Evolutionary conservation across 2,888 invertebrate species (phyloP).

Genomic region (Capitulum mitella): DNA sequence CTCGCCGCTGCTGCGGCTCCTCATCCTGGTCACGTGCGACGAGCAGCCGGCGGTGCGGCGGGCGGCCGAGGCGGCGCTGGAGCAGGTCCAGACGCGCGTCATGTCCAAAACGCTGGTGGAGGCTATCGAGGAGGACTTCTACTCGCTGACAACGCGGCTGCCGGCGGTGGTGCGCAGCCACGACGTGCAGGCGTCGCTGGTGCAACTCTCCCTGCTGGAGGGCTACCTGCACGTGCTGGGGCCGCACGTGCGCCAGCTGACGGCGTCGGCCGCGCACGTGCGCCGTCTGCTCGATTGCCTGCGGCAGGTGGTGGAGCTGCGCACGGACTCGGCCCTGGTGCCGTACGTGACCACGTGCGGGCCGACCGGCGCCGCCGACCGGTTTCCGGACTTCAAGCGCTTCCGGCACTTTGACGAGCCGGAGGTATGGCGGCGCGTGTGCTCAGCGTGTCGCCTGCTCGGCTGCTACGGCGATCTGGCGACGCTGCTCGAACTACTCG

Average conservation of each 20-base stretch:
- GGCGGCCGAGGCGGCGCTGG: constrained; percentile 55
- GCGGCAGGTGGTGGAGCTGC: constrained; percentile 59
- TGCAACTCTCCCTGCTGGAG: constrained; percentile 8
- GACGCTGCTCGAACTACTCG: constrained; percentile 14
- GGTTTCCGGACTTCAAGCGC: constrained; percentile 82
- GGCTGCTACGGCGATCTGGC: constrained; percentile 50
- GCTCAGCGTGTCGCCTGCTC: constrained; percentile 51
- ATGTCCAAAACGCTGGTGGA: constrained; percentile 47
- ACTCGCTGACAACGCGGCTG: not conserved
- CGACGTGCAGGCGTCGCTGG: not conserved
- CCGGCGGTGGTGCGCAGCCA: not conserved
- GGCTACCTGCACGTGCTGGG: constrained; percentile 21
- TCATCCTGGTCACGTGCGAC: constrained; percentile 59
- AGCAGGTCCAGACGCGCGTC: constrained; percentile 59
- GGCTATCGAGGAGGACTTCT: not conserved
- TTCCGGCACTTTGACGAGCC: constrained; percentile 71
- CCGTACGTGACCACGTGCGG: constrained; percentile 84
- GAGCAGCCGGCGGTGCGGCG: constrained; percentile 58
- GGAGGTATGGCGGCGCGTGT: constrained; percentile 43
- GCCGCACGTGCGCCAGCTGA: constrained; percentile 2
- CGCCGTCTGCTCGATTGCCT: constrained; percentile 53
- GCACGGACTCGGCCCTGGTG: constrained; percentile 66
- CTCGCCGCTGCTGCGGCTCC: constrained; percentile 52
- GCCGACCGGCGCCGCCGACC: constrained; percentile 83
- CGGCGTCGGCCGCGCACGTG: not conserved